These are phyloP conservation scores for Andrena marginata DNA, from an alignment of 2,888 invertebrate genomes.

Conservation along the genomic window DNA sequence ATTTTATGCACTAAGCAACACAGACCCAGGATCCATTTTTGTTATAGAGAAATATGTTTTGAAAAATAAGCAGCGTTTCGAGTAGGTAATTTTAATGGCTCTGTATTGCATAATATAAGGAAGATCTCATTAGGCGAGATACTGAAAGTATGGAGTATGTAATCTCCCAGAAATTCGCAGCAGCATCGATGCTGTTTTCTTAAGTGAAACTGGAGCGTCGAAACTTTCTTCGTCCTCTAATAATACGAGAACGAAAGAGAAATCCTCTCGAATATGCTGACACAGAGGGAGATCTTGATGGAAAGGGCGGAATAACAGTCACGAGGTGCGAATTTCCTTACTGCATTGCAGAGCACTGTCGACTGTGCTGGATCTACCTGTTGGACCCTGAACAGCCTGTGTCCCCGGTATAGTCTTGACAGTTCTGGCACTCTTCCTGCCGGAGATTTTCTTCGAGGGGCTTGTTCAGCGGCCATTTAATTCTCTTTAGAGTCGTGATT, in stretches of 20 bases:
- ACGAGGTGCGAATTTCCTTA: slow-evolving; percentile 63
- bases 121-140: not conserved
- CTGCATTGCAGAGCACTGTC: slow-evolving; percentile 79
- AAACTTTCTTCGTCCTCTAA: slow-evolving; percentile 1
- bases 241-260: slow-evolving; percentile 19
- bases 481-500: slow-evolving; percentile 46
- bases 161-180: not conserved
- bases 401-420: slow-evolving; percentile 42
- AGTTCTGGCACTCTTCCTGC: slow-evolving; percentile 56
- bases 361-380: slow-evolving; percentile 77
- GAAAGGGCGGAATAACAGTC: slow-evolving; percentile 45
- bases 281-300: slow-evolving; percentile 46
- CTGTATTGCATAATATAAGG: not conserved
- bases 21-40: no score
- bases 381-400: slow-evolving; percentile 70
- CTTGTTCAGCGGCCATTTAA: slow-evolving; percentile 34
- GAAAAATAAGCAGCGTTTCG: no score
- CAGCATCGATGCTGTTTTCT: not conserved
- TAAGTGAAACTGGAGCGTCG: not conserved
- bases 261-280: slow-evolving; percentile 17
- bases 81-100: no score
- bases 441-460: slow-evolving; percentile 41
- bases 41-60: no score
- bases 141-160: no score
- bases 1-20: no score